These are phyloP conservation scores for Drosophila littoralis DNA, from an alignment of 1,140 invertebrate genomes.

Conservation along the genomic window DNA sequence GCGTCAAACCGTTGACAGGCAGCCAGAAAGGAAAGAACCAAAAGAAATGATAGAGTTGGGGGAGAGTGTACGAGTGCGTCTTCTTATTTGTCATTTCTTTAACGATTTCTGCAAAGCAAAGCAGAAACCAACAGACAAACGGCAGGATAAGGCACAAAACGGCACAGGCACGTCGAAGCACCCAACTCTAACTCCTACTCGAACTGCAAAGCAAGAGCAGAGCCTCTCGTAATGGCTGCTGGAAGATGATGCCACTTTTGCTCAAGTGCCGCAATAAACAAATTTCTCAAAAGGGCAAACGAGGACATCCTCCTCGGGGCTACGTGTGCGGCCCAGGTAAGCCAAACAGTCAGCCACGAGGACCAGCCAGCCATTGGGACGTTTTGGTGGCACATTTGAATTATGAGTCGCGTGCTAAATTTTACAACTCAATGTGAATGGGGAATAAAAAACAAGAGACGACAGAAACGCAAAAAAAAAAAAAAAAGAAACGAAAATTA, in stretches of 20 bases:
- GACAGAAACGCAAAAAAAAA: not conserved
- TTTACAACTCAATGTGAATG: conserved; percentile 43
- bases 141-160: conserved; percentile 29
- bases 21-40: not conserved
- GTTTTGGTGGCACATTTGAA: conserved; percentile 35
- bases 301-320: conserved; percentile 34
- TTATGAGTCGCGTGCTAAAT: conserved; percentile 52
- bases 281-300: conserved; percentile 68
- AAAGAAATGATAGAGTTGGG: not conserved
- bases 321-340: conserved; percentile 64
- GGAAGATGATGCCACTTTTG: conserved; percentile 77
- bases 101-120: conserved; percentile 79
- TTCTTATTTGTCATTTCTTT: conserved; percentile 78
- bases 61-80: conserved; percentile 26
- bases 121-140: conserved; percentile 55
- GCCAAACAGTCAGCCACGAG: conserved; percentile 8
- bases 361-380: not conserved
- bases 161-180: conserved; percentile 63
- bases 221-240: conserved; percentile 36
- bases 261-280: conserved; percentile 82
- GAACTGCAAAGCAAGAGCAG: not conserved
- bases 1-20: conserved; percentile 74
- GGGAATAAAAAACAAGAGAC: not conserved
- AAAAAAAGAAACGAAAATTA: conserved; percentile 56
- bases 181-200: conserved; percentile 37